Conservation (phyloP, 2,797 vertebrate genomes). For the Ctenochaetus hawaiiensis region DNA sequence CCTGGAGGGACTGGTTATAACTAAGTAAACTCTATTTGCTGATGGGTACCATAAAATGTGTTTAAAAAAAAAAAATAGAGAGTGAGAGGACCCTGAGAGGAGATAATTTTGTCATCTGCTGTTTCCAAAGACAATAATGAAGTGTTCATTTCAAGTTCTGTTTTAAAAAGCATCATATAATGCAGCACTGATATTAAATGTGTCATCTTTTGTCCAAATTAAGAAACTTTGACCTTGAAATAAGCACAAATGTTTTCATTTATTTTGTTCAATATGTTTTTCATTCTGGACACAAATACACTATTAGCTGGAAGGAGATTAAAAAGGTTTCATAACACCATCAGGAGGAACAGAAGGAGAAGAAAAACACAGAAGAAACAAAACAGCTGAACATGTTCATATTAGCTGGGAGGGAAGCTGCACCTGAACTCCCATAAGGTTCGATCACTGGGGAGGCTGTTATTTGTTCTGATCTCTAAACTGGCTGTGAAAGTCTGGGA, state of each 20-base stretch:
- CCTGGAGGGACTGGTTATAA: too few species aligned
- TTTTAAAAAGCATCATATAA: background rate
- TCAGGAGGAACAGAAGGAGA: background rate
- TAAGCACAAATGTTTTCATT: background rate
- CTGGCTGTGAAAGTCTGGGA: constrained; percentile 2
- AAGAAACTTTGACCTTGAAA: background rate
- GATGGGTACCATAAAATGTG: background rate
- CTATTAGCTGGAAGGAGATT: background rate
- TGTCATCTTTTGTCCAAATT: background rate
- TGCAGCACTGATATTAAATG: background rate
- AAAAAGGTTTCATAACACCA: background rate
- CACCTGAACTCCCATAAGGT: constrained; percentile 20
- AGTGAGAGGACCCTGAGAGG: background rate
- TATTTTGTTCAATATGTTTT: background rate
- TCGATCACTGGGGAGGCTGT: background rate
- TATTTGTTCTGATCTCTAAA: constrained; percentile 20
- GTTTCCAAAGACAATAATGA: background rate
- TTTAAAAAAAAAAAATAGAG: background rate
- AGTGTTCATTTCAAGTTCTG: background rate
- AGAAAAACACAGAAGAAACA: background rate
- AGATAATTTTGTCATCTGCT: background rate
- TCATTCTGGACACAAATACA: background rate
- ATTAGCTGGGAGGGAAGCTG: constrained; percentile 17
- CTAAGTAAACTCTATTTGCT: background rate
- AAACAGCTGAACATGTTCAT: background rate